Percentiles rank a stretch among this genome's conserved stretches.
Evolutionary conservation across 2,113 vertebrate species (phyloP).

Genomic region (Lagopus leucura): DNA sequence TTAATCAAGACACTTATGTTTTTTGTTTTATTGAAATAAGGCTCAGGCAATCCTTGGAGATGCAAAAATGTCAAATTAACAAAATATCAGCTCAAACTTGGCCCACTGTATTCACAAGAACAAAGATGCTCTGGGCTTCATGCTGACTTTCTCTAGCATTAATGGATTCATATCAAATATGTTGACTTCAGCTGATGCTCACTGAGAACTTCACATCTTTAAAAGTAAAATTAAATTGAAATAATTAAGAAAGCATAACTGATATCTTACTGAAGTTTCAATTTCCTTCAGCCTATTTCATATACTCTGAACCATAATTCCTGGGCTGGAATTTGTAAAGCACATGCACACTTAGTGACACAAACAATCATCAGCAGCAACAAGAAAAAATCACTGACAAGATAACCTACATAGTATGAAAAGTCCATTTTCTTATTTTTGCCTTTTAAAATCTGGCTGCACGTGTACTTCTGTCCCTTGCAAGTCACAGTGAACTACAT

Average conservation of each 20-base stretch:
- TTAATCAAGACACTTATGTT: background rate
- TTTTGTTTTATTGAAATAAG: background rate
- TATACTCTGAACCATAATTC: background rate
- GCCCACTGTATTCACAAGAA: background rate
- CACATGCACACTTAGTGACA: background rate
- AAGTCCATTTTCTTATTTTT: background rate
- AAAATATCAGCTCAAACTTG: background rate
- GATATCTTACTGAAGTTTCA: background rate
- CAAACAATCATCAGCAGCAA: no score
- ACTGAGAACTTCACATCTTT: background rate
- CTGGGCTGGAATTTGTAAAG: background rate
- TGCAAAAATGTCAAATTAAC: background rate
- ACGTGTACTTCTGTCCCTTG: background rate
- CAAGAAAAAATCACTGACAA: background rate
- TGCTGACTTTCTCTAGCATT: background rate
- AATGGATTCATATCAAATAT: background rate
- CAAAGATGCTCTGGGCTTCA: background rate
- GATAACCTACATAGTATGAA: background rate
- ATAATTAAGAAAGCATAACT: background rate
- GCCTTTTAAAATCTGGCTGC: background rate
- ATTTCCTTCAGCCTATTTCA: background rate
- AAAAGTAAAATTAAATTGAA: background rate
- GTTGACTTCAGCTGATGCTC: background rate
- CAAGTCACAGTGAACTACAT: conserved; percentile 19
- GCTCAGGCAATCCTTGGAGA: background rate